Evolutionary conservation across 2,113 vertebrate genomes (phyloP).

Genomic region (Fregata magnificens): DNA sequence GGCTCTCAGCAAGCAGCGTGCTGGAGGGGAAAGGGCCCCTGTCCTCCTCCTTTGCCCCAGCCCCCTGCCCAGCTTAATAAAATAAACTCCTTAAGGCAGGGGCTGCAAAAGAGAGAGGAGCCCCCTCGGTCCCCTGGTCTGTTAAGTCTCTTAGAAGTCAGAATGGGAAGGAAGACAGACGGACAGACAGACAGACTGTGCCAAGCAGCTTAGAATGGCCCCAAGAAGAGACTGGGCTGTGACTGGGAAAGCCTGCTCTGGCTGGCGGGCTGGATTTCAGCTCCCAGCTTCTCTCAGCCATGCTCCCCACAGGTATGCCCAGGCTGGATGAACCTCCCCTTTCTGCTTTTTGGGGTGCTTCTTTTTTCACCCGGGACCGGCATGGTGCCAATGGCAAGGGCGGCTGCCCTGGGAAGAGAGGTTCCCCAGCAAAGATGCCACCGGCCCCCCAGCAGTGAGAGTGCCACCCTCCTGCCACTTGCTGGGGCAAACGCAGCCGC

Average conservation of each 20-base stretch:
- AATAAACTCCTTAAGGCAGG: conserved; percentile 61
- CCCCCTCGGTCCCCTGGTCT: neutral
- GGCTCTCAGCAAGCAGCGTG: neutral
- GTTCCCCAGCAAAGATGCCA: neutral
- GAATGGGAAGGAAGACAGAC: conserved; percentile 47
- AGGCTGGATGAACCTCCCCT: neutral
- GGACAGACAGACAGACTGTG: neutral
- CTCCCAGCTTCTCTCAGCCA: accelerated
- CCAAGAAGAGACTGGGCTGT: neutral
- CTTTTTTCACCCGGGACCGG: neutral
- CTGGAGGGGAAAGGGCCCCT: neutral
- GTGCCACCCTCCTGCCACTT: neutral
- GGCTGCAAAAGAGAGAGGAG: conserved; percentile 32
- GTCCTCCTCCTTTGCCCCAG: neutral
- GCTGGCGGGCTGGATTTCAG: neutral
- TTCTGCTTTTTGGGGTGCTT: neutral
- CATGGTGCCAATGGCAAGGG: neutral
- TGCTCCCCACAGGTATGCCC: accelerated
- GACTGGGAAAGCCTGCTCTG: neutral
- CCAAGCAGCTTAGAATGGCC: conserved; percentile 19
- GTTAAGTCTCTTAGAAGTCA: conserved; percentile 64
- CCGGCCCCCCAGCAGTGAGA: neutral
- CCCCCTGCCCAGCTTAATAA: conserved; percentile 45
- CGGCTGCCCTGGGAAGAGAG: neutral
- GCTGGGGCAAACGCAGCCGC: neutral